phyloP scores from a whole-genome alignment of 2,113 vertebrate genomes.

The Patagioenas fasciata region DNA sequence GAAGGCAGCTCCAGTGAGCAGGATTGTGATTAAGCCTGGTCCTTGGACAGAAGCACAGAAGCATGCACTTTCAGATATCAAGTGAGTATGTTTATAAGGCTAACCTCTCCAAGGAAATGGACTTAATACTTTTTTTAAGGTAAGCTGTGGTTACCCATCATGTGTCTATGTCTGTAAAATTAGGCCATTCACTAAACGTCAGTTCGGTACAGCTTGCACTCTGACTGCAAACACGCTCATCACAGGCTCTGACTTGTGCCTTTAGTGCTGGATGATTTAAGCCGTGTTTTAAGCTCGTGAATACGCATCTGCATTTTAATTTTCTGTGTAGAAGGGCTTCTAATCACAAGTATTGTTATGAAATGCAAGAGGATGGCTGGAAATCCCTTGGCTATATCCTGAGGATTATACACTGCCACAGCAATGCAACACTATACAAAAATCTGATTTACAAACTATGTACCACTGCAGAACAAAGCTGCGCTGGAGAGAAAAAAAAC shows the following conservation, averaged over 20 bases:
- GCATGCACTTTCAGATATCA: neutral
- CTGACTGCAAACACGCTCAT: neutral
- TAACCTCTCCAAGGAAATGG: neutral
- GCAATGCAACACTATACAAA: neutral
- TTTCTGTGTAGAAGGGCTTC: neutral
- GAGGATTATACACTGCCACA: neutral
- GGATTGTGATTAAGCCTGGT: neutral
- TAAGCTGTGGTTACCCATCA: fast-evolving
- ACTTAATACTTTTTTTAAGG: neutral
- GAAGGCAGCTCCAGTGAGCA: neutral
- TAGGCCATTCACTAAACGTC: neutral
- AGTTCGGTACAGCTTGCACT: neutral
- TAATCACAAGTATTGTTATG: neutral
- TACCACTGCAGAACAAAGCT: constrained; percentile 31
- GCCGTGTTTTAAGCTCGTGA: neutral
- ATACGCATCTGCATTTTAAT: neutral
- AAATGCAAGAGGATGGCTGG: neutral
- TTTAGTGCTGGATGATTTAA: neutral
- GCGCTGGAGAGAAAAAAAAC: neutral
- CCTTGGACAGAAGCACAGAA: neutral
- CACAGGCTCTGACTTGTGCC: neutral
- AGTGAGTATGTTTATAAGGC: neutral
- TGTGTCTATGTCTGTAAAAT: neutral
- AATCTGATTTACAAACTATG: neutral
- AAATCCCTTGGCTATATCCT: neutral